A percentile compares a stretch with the other conserved stretches of the same genome.
Evolutionary conservation across 53 echinoderm and acorn worm genomes (phyloP).

Genomic region (Echinometra lucunter): DNA sequence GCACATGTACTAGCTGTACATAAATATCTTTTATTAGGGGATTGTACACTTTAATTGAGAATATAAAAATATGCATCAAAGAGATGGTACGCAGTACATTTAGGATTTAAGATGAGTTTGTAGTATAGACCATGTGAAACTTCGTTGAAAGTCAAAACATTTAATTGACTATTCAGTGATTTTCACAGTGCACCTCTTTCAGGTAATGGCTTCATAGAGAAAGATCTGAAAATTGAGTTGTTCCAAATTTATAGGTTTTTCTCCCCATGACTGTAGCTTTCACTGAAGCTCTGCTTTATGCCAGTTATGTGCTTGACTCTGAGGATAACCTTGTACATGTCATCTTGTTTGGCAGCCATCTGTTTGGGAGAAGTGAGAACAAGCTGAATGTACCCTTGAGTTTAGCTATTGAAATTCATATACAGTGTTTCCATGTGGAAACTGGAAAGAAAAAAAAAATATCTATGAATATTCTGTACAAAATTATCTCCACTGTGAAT

Average conservation of each 20-base stretch:
- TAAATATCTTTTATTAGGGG: too few species aligned
- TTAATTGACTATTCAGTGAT: background rate
- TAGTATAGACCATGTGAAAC: background rate
- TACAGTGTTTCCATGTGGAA: constrained; percentile 36
- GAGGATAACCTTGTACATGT: background rate
- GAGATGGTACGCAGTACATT: background rate
- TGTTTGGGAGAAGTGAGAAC: background rate
- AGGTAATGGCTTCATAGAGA: background rate
- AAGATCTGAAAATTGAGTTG: background rate
- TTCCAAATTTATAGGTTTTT: background rate
- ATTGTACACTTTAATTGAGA: too few species aligned
- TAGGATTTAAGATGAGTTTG: background rate
- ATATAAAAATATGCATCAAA: background rate
- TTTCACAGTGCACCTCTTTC: background rate
- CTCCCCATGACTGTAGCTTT: background rate
- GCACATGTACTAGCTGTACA: too few species aligned
- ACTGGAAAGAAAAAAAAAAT: constrained; percentile 25
- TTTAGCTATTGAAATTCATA: constrained; percentile 52
- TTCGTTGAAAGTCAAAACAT: background rate
- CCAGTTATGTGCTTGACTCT: background rate
- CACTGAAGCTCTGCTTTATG: background rate
- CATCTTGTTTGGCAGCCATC: background rate
- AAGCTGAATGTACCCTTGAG: constrained; percentile 39
- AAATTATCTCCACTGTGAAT: constrained; percentile 55
- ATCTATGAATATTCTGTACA: constrained; percentile 60